Conservation (phyloP, 2,113 vertebrate genomes). For the Meriones unguiculatus region DNA sequence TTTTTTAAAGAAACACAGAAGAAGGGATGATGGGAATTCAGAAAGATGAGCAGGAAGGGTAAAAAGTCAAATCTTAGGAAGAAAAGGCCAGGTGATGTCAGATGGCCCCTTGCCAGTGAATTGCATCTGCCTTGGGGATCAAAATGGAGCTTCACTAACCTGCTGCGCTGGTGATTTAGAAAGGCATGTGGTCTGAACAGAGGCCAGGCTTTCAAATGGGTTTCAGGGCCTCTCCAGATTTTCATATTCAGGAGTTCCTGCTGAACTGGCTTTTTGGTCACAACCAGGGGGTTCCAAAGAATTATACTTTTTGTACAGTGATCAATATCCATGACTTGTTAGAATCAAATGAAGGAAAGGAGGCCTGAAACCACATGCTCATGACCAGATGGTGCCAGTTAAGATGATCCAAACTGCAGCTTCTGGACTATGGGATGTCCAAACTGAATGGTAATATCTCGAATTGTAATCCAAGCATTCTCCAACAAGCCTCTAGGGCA, state of each 20-base stretch:
- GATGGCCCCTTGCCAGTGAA: neutral
- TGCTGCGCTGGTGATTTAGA: neutral
- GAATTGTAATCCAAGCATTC: neutral
- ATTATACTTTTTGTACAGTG: neutral
- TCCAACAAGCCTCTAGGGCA: neutral
- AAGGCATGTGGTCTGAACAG: neutral
- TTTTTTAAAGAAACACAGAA: neutral
- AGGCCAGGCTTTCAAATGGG: neutral
- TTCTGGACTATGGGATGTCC: neutral
- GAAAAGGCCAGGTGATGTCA: neutral
- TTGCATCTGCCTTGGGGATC: neutral
- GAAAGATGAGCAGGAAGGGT: neutral
- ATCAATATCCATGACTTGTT: neutral
- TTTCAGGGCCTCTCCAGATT: neutral
- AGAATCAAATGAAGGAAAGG: neutral
- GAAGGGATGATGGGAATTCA: neutral
- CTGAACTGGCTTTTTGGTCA: neutral
- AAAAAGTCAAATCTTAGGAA: neutral
- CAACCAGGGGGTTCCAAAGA: neutral
- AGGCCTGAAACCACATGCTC: neutral
- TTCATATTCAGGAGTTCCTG: neutral
- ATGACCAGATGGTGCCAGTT: neutral
- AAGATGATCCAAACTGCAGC: neutral
- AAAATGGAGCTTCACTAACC: neutral
- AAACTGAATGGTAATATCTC: neutral